Evolutionary conservation across 2,113 vertebrate species (phyloP).

Genomic region (Rhegmatorhina hoffmannsi): DNA sequence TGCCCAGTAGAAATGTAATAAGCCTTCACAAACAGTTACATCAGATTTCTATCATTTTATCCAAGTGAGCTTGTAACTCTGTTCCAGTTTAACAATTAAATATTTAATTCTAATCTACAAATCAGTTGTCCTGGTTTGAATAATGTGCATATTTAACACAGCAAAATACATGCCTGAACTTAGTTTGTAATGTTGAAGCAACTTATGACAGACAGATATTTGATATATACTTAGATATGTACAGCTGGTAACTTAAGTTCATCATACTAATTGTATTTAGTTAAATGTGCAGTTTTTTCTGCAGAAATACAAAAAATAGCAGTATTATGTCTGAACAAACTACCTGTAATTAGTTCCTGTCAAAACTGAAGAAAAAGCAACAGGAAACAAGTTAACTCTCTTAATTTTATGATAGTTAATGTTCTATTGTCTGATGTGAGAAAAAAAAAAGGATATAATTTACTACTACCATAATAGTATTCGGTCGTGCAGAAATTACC

Average conservation of each 20-base stretch:
- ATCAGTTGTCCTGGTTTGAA: neutral
- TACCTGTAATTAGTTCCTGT: slow-evolving; percentile 40
- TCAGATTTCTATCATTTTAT: neutral
- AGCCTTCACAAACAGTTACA: neutral
- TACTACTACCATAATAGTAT: neutral
- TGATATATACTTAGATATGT: neutral
- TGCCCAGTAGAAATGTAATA: neutral
- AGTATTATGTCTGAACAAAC: neutral
- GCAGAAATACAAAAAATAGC: slow-evolving; percentile 12
- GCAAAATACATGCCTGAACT: neutral
- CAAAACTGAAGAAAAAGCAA: neutral
- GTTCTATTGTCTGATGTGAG: neutral
- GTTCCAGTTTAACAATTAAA: neutral
- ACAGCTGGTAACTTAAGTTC: neutral
- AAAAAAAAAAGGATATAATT: neutral
- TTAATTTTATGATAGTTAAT: neutral
- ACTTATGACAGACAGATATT: neutral
- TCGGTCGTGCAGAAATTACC: neutral
- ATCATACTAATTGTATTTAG: neutral
- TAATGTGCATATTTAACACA: neutral
- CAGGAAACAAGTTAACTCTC: slow-evolving; percentile 2
- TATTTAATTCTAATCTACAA: neutral
- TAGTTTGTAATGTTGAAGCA: neutral
- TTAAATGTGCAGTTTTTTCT: neutral
- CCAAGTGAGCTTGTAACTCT: neutral